phyloP scores from a whole-genome alignment of 1,140 invertebrate species.

The Probaryconus sp. region DNA sequence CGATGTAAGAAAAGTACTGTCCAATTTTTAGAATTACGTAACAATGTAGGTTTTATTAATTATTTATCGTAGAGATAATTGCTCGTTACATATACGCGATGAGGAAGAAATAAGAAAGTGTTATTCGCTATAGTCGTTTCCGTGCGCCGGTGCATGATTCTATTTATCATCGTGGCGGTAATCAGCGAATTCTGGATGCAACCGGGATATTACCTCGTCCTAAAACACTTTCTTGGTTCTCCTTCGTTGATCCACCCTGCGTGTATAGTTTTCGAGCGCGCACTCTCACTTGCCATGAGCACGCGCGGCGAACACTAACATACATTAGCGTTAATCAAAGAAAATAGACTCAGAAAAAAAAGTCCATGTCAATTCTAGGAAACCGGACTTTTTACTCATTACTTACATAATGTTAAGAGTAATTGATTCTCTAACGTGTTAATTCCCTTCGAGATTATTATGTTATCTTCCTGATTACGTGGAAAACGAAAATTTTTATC shows the following conservation, averaged over 20 bases:
- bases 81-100: conserved; percentile 47
- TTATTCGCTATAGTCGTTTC: conserved; percentile 45
- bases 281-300: conserved; percentile 58
- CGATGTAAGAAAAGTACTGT: no score
- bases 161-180: conserved; percentile 62
- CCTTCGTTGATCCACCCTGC: conserved; percentile 72
- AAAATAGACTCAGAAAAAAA: conserved; percentile 55
- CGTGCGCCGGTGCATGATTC: conserved; percentile 47
- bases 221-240: conserved; percentile 74
- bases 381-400: conserved; percentile 47
- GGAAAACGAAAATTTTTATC: conserved; percentile 37
- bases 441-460: conserved; percentile 40
- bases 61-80: conserved; percentile 57
- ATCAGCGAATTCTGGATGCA: conserved; percentile 62
- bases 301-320: conserved; percentile 40
- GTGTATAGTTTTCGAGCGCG: conserved; percentile 66
- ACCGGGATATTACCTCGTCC: conserved; percentile 65
- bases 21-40: background rate
- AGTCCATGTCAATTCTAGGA: conserved; percentile 56
- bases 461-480: conserved; percentile 48
- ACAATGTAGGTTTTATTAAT: conserved; percentile 45
- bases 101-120: conserved; percentile 61
- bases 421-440: conserved; percentile 33
- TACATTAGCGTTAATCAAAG: conserved; percentile 57
- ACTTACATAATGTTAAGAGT: conserved; percentile 38